Conservation (phyloP, 1,140 invertebrate species). For the Diabrotica virgifera region DNA sequence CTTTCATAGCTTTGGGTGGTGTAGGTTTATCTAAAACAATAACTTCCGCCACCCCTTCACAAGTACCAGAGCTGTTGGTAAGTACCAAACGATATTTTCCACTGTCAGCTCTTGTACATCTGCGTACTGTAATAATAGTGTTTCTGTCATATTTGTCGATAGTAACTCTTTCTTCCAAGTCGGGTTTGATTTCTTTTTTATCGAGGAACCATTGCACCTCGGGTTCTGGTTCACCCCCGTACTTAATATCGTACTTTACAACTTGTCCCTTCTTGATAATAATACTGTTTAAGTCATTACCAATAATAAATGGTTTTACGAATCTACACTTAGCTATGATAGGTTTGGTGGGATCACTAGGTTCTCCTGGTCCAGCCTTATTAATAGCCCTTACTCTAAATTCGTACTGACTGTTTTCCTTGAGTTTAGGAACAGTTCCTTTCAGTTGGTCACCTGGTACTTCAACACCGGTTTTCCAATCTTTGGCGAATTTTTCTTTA, state of each 20-base stretch:
- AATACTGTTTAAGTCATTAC: slow-evolving; percentile 79
- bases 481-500: slow-evolving; percentile 89
- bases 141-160: slow-evolving; percentile 89
- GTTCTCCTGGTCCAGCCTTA: slow-evolving; percentile 92
- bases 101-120: slow-evolving; percentile 81
- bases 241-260: slow-evolving; percentile 90
- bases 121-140: slow-evolving; percentile 85
- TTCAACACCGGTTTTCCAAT: slow-evolving; percentile 80
- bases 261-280: slow-evolving; percentile 93
- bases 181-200: slow-evolving; percentile 70
- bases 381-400: slow-evolving; percentile 95
- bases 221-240: slow-evolving; percentile 92
- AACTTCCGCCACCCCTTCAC: slow-evolving; percentile 80
- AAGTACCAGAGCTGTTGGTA: slow-evolving; percentile 80
- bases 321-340: slow-evolving; percentile 94
- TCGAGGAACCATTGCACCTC: slow-evolving; percentile 77
- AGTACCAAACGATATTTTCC: slow-evolving; percentile 86
- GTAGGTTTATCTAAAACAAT: slow-evolving; percentile 89
- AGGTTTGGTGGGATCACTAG: slow-evolving; percentile 91
- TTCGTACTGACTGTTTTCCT: slow-evolving; percentile 94
- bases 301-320: slow-evolving; percentile 90
- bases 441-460: slow-evolving; percentile 72
- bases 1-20: slow-evolving; percentile 76
- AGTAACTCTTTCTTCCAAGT: slow-evolving; percentile 67
- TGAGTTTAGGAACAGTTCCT: slow-evolving; percentile 83